phyloP scores from a whole-genome alignment of 92 coral and sea anemone genomes.

The Paragorgia papillata region DNA sequence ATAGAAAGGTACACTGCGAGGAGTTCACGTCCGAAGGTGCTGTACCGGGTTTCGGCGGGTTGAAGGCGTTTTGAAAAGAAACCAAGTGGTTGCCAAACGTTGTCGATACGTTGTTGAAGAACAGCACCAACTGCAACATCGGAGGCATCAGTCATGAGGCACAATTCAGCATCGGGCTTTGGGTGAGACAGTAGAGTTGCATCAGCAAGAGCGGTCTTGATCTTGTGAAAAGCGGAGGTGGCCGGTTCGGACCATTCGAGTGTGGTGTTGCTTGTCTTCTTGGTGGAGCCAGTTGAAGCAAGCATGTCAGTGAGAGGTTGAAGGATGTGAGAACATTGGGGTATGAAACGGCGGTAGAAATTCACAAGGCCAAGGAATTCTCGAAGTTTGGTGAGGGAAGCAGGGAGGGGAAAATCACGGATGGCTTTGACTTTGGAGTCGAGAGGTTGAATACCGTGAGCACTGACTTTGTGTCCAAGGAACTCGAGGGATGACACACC shows the following conservation, averaged over 20 bases:
- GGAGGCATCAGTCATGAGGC: slow-evolving; percentile 21
- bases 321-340: slow-evolving; percentile 8
- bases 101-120: slow-evolving; percentile 7
- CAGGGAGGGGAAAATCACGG: slow-evolving; percentile 12
- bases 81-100: slow-evolving; percentile 31
- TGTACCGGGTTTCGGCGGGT: slow-evolving; percentile 24
- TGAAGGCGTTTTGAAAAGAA: slow-evolving; percentile 31
- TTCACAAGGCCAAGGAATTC: slow-evolving; percentile 12
- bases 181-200: neutral
- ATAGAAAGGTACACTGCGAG: slow-evolving; percentile 5
- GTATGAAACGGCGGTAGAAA: slow-evolving; percentile 31
- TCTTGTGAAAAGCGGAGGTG: neutral
- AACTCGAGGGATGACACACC: neutral
- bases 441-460: neutral
- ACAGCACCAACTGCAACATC: slow-evolving; percentile 19
- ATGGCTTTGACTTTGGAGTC: slow-evolving; percentile 13
- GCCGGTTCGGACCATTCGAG: neutral
- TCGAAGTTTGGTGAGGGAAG: neutral
- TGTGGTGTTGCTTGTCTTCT: neutral
- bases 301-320: slow-evolving; percentile 24
- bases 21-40: slow-evolving; percentile 19
- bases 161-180: slow-evolving; percentile 12
- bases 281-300: neutral
- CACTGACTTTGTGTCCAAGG: slow-evolving; percentile 5
- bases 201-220: slow-evolving; percentile 31